Base-by-base conservation (phyloP, 2,888 invertebrate genomes). In the Nomada flava region DNA sequence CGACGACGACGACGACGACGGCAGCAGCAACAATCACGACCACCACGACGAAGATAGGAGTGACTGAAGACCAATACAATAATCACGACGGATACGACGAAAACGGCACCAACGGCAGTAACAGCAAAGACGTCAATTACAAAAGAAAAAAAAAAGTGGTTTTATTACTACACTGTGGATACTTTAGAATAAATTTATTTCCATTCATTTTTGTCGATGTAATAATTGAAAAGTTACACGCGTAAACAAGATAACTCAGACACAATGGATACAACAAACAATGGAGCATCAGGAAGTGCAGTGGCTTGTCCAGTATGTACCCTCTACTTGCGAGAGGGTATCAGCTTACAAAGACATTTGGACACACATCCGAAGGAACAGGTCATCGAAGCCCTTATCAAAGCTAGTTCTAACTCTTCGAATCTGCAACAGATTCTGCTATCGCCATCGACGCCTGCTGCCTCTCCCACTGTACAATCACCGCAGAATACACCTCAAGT, bases 311-410 rank as follows among this genome's bases (percentile, higher is more conserved):
- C 98, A 73, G 97, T 98, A 86, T 98, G 98, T 94, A 98, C 97
- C 55, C 94, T 98, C 83, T 98, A 96, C 94, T 95, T 98, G 87
- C 96, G 97, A 88, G 97, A 97, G 94, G 98, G 97, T 76, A 98
- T 98, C 94, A 96, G 96, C 79, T 94, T 98, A 88, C 97, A 97
- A 92, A 96, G 96, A 85, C 98, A 98, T 93, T 95, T 98, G 93
- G 96, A 97, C 92, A 97, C 97, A 42, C 98, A 98, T 94, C 97
- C 98, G 59, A 98, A 98, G 94, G 97, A 97, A 90, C 97, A 97
- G 94, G 97, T 98, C 69, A 98, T 98, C 89, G 97, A 96, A 93
- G 98, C 98, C 36, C 94, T 98, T 84, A 95, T 95, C 83, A 94
- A 94, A 83, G 95, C 94, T 73, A 94, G 94, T 85, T 92, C 79